Evolutionary conservation across 2,888 invertebrate genomes (phyloP).

Genomic region (Marasmarcha lunaedactyla): DNA sequence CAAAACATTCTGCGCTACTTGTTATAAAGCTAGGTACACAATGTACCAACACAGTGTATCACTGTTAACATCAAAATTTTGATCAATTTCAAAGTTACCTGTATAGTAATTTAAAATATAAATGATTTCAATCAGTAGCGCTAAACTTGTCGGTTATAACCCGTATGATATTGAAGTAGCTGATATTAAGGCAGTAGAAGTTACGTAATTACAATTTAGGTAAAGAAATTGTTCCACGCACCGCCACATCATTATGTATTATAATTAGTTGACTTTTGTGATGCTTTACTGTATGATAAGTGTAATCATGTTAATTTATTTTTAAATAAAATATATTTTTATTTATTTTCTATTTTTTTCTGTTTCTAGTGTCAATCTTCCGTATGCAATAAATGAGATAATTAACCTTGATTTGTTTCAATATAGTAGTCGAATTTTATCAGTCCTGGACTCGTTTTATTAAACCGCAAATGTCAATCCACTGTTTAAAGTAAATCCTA

Average conservation of each 20-base stretch:
- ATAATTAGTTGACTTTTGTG: conserved; percentile 29
- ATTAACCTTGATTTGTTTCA: no score
- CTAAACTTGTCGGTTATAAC: conserved; percentile 14
- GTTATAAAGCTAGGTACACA: no score
- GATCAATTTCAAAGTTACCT: no score
- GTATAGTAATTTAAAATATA: not conserved
- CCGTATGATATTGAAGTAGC: conserved; percentile 9
- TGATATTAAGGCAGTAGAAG: conserved; percentile 11
- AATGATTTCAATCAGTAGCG: conserved; percentile 11
- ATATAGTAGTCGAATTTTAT: no score
- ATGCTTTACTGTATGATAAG: conserved; percentile 27
- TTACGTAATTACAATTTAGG: conserved; percentile 18
- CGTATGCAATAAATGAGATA: no score
- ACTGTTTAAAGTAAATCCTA: no score
- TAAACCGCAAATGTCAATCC: no score
- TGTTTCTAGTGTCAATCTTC: no score
- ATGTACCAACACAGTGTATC: conserved; percentile 6
- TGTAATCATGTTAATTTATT: conserved; percentile 40
- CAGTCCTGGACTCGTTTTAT: no score
- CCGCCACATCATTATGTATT: conserved; percentile 24
- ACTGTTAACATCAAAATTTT: conserved; percentile 5
- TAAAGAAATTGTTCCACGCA: conserved; percentile 25
- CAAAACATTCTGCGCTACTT: no score
- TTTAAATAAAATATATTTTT: conserved; percentile 35
- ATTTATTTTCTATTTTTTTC: conserved; percentile 18